These are phyloP conservation scores for Prunella fulvescens DNA, from an alignment of 2,113 vertebrate species.

Conservation along the genomic window DNA sequence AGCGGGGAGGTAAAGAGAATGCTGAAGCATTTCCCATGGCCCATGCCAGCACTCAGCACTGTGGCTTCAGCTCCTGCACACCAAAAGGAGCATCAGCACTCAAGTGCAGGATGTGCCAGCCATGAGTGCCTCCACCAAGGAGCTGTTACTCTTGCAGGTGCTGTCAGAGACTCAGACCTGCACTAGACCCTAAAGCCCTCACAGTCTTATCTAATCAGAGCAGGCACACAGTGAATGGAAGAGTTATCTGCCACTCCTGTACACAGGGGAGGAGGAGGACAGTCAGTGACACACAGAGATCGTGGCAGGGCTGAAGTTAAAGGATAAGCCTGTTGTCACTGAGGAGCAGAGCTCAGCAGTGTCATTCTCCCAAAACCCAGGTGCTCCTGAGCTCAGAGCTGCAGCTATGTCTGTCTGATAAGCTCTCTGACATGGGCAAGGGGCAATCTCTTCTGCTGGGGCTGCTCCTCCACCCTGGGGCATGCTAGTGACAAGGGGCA, in stretches of 20 bases:
- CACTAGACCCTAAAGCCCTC: not conserved
- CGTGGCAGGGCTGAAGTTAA: not conserved
- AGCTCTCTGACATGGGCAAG: not conserved
- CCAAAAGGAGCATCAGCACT: not conserved
- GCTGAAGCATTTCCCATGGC: not conserved
- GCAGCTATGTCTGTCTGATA: rapidly evolving
- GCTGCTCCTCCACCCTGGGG: not conserved
- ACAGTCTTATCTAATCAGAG: not conserved
- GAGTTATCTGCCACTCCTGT: not conserved
- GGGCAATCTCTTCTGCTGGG: not conserved
- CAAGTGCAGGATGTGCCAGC: rapidly evolving
- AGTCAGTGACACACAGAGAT: not conserved
- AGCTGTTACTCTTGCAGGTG: not conserved
- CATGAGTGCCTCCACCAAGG: rapidly evolving
- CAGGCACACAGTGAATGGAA: not conserved
- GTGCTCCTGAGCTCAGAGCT: not conserved
- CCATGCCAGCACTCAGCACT: not conserved
- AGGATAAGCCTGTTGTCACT: not conserved
- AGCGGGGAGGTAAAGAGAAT: not conserved
- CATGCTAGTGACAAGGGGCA: not conserved
- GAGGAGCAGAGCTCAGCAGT: not conserved
- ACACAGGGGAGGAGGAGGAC: not conserved
- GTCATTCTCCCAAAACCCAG: not conserved
- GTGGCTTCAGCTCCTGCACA: not conserved
- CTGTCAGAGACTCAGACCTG: not conserved